phyloP scores from a whole-genome alignment of 2,888 invertebrate genomes.

The Tenthredo notha region DNA sequence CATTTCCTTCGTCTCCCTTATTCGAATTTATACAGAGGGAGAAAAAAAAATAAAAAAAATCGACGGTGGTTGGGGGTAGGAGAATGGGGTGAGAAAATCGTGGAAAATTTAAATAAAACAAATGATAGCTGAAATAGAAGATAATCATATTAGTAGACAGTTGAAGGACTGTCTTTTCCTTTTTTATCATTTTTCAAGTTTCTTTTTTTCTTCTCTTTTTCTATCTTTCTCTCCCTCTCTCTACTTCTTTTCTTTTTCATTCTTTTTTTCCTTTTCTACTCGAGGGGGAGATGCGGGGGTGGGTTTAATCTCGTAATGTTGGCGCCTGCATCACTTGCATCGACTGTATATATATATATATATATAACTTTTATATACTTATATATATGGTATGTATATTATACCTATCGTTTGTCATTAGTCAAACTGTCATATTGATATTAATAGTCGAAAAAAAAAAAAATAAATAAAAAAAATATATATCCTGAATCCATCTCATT shows the following conservation, averaged over 20 bases:
- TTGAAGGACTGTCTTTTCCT: conserved; percentile 54
- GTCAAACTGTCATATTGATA: conserved; percentile 78
- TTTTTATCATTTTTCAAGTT: neutral
- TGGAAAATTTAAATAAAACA: conserved; percentile 67
- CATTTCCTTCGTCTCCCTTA: neutral
- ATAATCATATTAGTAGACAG: conserved; percentile 50
- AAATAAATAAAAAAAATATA: too few species aligned
- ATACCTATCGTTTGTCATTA: conserved; percentile 72
- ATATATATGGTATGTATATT: neutral
- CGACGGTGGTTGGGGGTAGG: too few species aligned
- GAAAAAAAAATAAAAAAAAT: too few species aligned
- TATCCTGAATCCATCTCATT: conserved; percentile 77
- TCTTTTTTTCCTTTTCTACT: conserved; percentile 62
- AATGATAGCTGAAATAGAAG: conserved; percentile 67
- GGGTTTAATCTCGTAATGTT: conserved; percentile 78
- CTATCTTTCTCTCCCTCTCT: conserved; percentile 19
- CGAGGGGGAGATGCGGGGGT: conserved; percentile 59
- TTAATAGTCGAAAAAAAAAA: conserved; percentile 76
- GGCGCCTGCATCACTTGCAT: conserved; percentile 64
- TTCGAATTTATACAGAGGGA: too few species aligned
- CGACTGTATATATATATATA: neutral
- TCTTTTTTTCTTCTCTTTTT: conserved; percentile 11
- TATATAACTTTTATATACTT: neutral
- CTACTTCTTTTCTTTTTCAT: conserved; percentile 26
- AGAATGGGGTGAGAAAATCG: too few species aligned